Evolutionary conservation across 2,113 vertebrate genomes (phyloP), one percentile per base, ranked within the genome.

Genomic region (Stercorarius parasiticus): DNA sequence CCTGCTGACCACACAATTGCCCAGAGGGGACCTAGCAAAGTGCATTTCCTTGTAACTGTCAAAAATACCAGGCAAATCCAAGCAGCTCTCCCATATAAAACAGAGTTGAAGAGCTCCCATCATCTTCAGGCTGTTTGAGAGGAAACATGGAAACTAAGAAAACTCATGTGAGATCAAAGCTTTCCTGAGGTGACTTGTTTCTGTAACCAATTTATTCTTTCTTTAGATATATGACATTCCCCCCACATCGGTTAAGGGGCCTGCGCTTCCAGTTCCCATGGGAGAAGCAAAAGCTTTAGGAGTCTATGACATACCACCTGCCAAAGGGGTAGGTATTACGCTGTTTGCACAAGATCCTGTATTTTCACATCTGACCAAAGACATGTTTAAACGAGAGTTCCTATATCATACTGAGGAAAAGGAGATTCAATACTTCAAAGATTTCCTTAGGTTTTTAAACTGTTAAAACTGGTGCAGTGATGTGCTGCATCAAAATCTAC

Each of bases 221-320:
- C 81, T 92, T 50, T 97, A 99, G 99, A 98, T 99, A n/a, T 99
- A 99, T 12, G 99, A 99, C 90, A 97, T 99, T 79, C 99, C 99
- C 34, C 98, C 99, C 5, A 97, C 98, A 49, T 98, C 98, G 2
- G 85, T 97, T 94, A 98, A 98, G 83, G 98, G 97, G 23, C 86
- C 97, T 32, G 38, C 64, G 29, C 97, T 97, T 94, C 92, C 97
- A 9, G 91, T 95, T 92, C 98, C 98, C 25, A 71, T 96, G 43
- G 97, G 92, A 88, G 98, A 98, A 27, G 96, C 95, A 70, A 98
- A 98, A 88, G 89, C 97, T 90, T 98, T 99, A 92, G 99, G 99
- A 62, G 95, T 99, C 22, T 99, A 99, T 53, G 99, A 99, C 59
- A 96, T 99, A 10, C 99, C 99, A 29, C 98, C 99, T 11, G 26